A percentile compares a stretch with the other conserved stretches of the same genome.
Conservation (phyloP, 2,113 vertebrate genomes). For the Sorex araneus region DNA sequence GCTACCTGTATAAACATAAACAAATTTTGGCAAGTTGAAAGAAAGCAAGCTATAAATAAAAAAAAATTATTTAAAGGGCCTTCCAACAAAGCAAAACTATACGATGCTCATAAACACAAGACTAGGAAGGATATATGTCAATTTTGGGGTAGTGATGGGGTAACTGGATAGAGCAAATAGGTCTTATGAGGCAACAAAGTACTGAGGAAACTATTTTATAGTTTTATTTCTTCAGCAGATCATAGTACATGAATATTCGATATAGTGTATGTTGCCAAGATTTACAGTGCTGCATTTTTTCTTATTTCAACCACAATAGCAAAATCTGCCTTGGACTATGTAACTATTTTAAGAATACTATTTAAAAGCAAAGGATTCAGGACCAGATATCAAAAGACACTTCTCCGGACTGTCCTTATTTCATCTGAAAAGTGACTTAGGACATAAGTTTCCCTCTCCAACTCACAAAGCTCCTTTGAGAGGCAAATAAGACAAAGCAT, state of each 20-base stretch:
- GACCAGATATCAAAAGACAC: conserved; percentile 17
- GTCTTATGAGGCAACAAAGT: not conserved
- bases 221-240: conserved; percentile 41
- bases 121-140: conserved; percentile 8
- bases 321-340: not conserved
- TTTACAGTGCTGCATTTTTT: conserved; percentile 30
- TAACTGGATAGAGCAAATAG: not conserved
- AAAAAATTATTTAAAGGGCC: not conserved
- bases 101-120: conserved; percentile 8
- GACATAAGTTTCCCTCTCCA: not conserved
- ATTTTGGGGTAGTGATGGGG: not conserved
- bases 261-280: not conserved
- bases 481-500: not conserved
- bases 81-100: conserved; percentile 20
- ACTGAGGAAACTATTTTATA: conserved; percentile 15
- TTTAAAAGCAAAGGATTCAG: conserved; percentile 42
- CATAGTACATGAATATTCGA: not conserved
- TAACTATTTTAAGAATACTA: conserved; percentile 12
- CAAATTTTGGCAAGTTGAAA: conserved; percentile 36
- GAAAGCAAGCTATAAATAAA: conserved; percentile 59
- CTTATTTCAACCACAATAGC: conserved; percentile 22
- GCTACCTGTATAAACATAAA: conserved; percentile 51
- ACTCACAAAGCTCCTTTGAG: conserved; percentile 10
- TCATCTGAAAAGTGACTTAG: conserved; percentile 27
- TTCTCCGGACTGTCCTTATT: not conserved